Evolutionary conservation across 2,797 vertebrate genomes (phyloP), one percentile per base, ranked within the genome.

Genomic region (Tarsius wallacei): DNA sequence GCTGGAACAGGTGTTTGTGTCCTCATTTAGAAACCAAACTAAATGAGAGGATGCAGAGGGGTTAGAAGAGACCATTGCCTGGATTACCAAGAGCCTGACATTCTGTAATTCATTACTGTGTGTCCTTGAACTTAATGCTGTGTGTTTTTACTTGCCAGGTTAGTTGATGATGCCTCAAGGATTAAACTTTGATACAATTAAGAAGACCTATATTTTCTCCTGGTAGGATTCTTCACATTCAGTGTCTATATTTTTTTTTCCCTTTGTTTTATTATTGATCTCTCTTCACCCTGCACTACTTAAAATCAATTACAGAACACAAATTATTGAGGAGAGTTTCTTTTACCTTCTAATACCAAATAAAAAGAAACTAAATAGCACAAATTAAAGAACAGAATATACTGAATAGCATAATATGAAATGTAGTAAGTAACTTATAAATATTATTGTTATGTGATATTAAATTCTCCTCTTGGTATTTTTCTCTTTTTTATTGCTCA

Each of bases 1-100:
- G 98, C 96, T 98, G 96, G 97, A 99, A 98, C 99, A 99, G 99
- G 99, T 99, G 99, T 98, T 98, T 97, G 96, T 98, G 97, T 98
- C 98, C 98, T 98, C 98, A 98, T 99, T 99, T 99, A 98, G 98
- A 98, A 99, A 97, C 90, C 21, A 96, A 97, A 98, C 96, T 97
- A 98, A 99, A 98, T 97, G 97, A 98, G 97, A 98, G 95, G 98
- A 98, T 98, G 97, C 97, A 96, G 91, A 98, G 95, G 97, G 97
- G 92, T 96, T 98, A 97, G 97, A 97, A 95, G 94, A 97, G 96
- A 98, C 97, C 96, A 94, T 91, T 97, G 95, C 95, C 94, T 98
- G 96, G 96, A 98, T 98, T 98, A 98, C 97, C 86, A 93, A 83
- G 94, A 97, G 74, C 53, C 82, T 93, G 90, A 91, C 63, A 59